Evolutionary conservation across 2,888 invertebrate species (phyloP), one percentile per base, ranked within the genome.

Genomic region (Drosophila diplacantha): DNA sequence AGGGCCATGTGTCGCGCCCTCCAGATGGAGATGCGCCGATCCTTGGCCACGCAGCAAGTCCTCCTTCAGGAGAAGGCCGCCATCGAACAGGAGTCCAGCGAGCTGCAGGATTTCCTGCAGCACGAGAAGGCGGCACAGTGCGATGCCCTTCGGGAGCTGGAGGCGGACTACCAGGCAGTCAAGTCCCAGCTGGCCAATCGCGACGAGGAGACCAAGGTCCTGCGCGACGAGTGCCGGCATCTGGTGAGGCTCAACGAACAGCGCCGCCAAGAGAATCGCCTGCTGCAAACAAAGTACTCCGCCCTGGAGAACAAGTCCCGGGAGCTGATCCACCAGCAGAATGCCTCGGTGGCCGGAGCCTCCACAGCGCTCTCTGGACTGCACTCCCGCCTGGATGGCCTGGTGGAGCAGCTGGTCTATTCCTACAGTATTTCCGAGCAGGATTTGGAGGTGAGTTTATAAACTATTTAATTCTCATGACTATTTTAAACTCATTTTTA

Each of bases 81-180:
- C 79, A 90, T 93, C 24, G 95, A 96, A 86, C 91, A 91, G 20
- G 96, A 96, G 86, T 93, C 94, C 29, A 90, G 91, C 3, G 96
- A 96, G 88, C 90, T 96, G 89, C 95, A 95, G 85, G 96, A 96
- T 84, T 96, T 96, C 86, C 90, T 96, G 69, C 94, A 95, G 77
- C 93, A 94, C 11, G 96, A 96, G 88, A 96, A 96, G 80, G 91
- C 92, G 6, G 93, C 95, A 9, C 90, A 96, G 74, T 91, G 92
- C 22, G 95, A 96, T 83, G 93, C 95, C 1, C 89, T 96, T 41
- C 92, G 92, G 38, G 96, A 96, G 73, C 90, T 93, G 3, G 96
- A 96, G 70, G 57, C 59, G n/a, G 87, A 86, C 32, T 82, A 84
- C 76, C 75, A 82, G 79, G 74, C 76, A 58, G 71, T 84, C 62